These are phyloP conservation scores for Cotesia typhae DNA, from an alignment of 1,140 invertebrate genomes.

Conservation along the genomic window DNA sequence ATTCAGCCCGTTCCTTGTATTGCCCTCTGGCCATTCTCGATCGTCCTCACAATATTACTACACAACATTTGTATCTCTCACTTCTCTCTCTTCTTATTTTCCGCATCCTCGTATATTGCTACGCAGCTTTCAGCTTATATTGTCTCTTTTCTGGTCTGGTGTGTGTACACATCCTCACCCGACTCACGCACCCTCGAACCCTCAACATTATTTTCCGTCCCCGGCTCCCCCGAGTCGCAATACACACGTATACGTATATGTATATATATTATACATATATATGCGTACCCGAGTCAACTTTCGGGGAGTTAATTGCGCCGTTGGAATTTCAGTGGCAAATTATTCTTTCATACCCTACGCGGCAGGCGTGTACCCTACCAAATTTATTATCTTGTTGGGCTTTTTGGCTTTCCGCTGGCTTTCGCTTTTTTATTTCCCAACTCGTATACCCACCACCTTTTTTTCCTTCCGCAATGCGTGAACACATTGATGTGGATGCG, in stretches of 20 bases:
- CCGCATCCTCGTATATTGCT: too few species aligned
- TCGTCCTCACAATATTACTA: too few species aligned
- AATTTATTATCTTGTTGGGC: slow-evolving; percentile 37
- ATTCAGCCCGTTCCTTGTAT: too few species aligned
- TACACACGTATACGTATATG: too few species aligned
- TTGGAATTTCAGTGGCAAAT: slow-evolving; percentile 44
- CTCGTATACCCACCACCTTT: neutral
- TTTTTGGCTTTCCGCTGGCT: slow-evolving; percentile 21
- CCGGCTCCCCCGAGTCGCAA: slow-evolving; percentile 14
- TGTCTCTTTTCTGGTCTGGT: too few species aligned
- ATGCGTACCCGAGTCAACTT: slow-evolving; percentile 31
- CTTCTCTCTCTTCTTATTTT: too few species aligned
- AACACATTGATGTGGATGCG: slow-evolving; percentile 6
- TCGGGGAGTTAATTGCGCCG: slow-evolving; percentile 42
- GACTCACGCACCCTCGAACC: slow-evolving; percentile 16
- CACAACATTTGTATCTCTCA: too few species aligned
- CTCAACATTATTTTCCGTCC: slow-evolving; percentile 12
- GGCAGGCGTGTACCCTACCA: slow-evolving; percentile 10
- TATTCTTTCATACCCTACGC: slow-evolving; percentile 40
- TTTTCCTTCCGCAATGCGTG: slow-evolving; percentile 11
- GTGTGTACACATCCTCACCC: neutral
- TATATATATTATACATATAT: slow-evolving; percentile 1
- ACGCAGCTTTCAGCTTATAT: too few species aligned
- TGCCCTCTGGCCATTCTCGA: too few species aligned
- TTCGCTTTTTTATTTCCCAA: neutral